Percentiles rank a stretch among this genome's conserved stretches.
These are phyloP conservation scores for Globodera rostochiensis DNA, from an alignment of 1,140 invertebrate species.

Conservation along the genomic window DNA sequence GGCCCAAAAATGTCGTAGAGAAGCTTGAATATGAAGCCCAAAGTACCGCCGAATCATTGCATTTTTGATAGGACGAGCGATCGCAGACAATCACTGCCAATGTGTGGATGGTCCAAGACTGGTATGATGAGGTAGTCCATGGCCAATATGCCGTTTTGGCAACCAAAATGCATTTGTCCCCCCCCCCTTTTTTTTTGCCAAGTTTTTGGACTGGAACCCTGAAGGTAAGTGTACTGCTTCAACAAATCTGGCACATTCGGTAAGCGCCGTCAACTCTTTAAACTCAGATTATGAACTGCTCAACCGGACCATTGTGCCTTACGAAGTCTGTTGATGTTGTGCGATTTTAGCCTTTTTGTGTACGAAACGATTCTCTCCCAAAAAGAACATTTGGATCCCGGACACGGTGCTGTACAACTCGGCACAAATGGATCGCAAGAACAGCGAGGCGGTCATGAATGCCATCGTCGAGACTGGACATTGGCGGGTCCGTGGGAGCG, in stretches of 20 bases:
- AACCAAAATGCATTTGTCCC: slow-evolving; percentile 4
- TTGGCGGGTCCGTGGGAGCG: slow-evolving; percentile 47
- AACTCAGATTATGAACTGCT: slow-evolving; percentile 61
- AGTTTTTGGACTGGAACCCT: slow-evolving; percentile 47
- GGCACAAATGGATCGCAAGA: slow-evolving; percentile 59
- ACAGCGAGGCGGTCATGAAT: slow-evolving; percentile 64
- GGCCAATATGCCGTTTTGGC: neutral
- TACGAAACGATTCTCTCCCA: neutral
- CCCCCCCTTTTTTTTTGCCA: neutral
- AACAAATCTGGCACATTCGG: neutral
- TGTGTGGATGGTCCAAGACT: slow-evolving; percentile 64
- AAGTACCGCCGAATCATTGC: neutral
- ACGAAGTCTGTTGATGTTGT: slow-evolving; percentile 24
- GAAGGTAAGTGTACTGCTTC: neutral
- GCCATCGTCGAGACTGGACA: slow-evolving; percentile 63
- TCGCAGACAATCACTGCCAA: slow-evolving; percentile 57
- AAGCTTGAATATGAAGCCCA: neutral
- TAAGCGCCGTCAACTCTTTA: slow-evolving; percentile 22
- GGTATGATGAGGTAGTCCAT: slow-evolving; percentile 56
- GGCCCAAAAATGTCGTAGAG: neutral
- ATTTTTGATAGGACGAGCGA: slow-evolving; percentile 48
- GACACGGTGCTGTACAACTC: slow-evolving; percentile 63
- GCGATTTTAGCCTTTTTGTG: neutral
- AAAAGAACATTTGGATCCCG: slow-evolving; percentile 59
- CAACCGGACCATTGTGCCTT: slow-evolving; percentile 62